Evolutionary conservation across 1,140 invertebrate species (phyloP), one percentile per base, ranked within the genome.

Genomic region (Zaprionus lachaisei): DNA sequence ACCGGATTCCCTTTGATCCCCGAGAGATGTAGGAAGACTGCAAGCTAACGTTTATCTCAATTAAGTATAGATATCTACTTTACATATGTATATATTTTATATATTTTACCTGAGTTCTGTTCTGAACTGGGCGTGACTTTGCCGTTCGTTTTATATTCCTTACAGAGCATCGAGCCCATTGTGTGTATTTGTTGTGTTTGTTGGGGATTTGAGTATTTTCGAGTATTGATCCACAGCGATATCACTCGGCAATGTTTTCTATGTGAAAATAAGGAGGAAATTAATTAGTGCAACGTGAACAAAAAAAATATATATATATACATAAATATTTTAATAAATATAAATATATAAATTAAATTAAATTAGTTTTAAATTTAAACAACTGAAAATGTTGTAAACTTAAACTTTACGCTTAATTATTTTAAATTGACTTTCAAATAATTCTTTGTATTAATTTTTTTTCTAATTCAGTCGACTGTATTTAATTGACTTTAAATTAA

Each of bases 71-170:
- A 66, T 15, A 17, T 24, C 1, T 63, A 15, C 44, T 47, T 20
- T 28, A 31, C 3, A 31, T 34, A 34, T 11, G 11, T 34, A 34
- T 41, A 57, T 22, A 4, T 20, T 17, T n/a, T 47, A 2, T 17
- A 22, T 68, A 22, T 51, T 24, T 51, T 82, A 91, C 85, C 85
- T 85, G 79, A 54, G 6, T 66, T 69, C 17, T 87, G 83, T 20
- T 90, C 85, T 14, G 78, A 79, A 51, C 85, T 82, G 44, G 85
- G 85, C 9, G 84, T 81, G 26, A 73, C 34, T 54, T 85, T 90
- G 17, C 82, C 82, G 17, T 83, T 90, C 1, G 86, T 90, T 47
- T 86, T 91, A 69, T 90, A 90, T 70, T 90, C 86, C 83, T 90
- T 90, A 69, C 86, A 90, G 37, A 87, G 85, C 38, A 81, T 66